Evolutionary conservation across 2,113 vertebrate species (phyloP).

Genomic region (Pluvialis apricaria): DNA sequence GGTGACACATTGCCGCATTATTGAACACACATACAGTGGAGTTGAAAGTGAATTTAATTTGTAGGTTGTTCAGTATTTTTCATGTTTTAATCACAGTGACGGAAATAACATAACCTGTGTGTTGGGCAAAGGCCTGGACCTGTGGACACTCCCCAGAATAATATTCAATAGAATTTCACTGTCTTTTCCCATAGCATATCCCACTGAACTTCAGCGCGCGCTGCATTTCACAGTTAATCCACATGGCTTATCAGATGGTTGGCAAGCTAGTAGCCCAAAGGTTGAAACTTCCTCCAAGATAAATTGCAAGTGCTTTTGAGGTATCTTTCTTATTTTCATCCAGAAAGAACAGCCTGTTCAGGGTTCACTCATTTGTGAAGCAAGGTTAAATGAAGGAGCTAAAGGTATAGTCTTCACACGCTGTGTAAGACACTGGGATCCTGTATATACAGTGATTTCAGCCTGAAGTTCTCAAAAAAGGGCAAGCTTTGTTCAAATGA

Average conservation of each 20-base stretch:
- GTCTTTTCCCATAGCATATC: accelerated
- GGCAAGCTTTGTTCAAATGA: background rate
- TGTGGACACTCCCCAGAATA: background rate
- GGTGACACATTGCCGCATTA: background rate
- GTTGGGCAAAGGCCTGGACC: background rate
- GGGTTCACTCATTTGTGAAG: background rate
- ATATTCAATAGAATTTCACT: background rate
- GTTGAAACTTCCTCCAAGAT: background rate
- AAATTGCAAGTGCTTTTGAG: conserved; percentile 4
- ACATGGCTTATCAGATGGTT: background rate
- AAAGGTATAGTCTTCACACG: background rate
- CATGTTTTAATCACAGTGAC: background rate
- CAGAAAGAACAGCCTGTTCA: background rate
- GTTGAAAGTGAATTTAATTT: background rate
- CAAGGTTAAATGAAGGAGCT: conserved; percentile 16
- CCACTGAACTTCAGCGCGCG: background rate
- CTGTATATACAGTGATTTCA: background rate
- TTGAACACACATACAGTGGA: background rate
- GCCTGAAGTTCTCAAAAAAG: conserved; percentile 15
- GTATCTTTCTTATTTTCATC: background rate
- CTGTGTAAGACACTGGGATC: background rate
- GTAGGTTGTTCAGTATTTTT: background rate
- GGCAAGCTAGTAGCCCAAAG: background rate
- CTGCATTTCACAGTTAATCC: background rate
- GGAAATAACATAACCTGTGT: background rate